Percentiles rank a stretch among this genome's conserved stretches.
phyloP scores from a whole-genome alignment of 2,888 invertebrate species.

The Xylota sylvarum region DNA sequence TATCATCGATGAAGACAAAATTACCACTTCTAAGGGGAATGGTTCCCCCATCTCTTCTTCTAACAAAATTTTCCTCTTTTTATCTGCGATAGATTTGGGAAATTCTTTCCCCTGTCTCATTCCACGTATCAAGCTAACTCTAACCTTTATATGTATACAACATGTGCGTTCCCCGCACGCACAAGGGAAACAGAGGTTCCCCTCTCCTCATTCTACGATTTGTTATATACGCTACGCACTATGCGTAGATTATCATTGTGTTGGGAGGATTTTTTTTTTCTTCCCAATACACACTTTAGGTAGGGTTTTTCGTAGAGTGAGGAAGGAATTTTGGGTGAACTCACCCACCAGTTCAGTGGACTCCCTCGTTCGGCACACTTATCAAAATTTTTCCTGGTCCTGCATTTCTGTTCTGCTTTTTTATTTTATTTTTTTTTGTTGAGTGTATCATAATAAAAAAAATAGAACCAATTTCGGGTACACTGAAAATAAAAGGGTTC shows the following conservation, averaged over 20 bases:
- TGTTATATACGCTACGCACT: conserved; percentile 43
- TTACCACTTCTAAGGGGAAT: not conserved
- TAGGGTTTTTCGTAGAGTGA: conserved; percentile 57
- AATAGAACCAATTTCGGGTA: conserved; percentile 59
- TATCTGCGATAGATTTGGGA: conserved; percentile 47
- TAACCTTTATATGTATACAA: conserved; percentile 17
- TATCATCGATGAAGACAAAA: not conserved
- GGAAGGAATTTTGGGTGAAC: conserved; percentile 80
- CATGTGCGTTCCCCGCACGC: conserved; percentile 16
- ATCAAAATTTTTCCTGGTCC: conserved; percentile 68
- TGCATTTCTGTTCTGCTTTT: conserved; percentile 44
- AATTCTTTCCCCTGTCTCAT: conserved; percentile 61
- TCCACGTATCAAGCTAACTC: conserved; percentile 12
- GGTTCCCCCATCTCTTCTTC: conserved; percentile 31
- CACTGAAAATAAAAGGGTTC: conserved; percentile 23
- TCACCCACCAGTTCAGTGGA: conserved; percentile 83
- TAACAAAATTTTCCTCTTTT: conserved; percentile 5
- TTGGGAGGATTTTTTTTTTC: conserved; percentile 26
- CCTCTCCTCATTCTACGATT: conserved; percentile 34
- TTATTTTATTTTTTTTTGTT: conserved; percentile 43
- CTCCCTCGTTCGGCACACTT: conserved; percentile 78
- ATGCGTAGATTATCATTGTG: conserved; percentile 35
- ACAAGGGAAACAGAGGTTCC: conserved; percentile 11
- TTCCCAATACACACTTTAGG: conserved; percentile 16
- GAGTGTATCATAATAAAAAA: conserved; percentile 25